Evolutionary conservation across 2,888 invertebrate species (phyloP), one percentile per base, ranked within the genome.

Genomic region (Spicauda simplicius): DNA sequence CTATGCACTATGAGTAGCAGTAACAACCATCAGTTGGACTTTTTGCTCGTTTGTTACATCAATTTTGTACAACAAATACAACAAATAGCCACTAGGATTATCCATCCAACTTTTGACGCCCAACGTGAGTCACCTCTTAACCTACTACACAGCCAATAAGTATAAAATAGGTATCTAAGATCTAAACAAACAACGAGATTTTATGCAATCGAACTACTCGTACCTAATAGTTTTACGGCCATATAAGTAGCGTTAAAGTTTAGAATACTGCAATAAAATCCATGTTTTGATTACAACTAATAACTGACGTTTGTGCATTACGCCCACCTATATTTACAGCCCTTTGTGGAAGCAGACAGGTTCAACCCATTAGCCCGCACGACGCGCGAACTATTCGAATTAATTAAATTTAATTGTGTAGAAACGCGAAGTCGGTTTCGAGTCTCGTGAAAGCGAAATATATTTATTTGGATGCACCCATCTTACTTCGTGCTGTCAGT

Each of bases 321-420:
- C 73, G 73, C 72, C 64, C 71, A 72, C 71, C 70, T 77, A 74
- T 84, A 86, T 87, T 88, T 86, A 88, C 85, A 84, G 77, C 80
- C 82, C 81, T 86, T 84, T 82, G 84, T 80, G 80, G 81, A 79
- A 80, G 83, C 83, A 87, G 83, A 85, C 85, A 85, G 84, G 84
- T 84, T 81, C 83, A 77, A 81, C 80, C 90, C 90, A 91, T 91
- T 91, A 90, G 84, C 84, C 82, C 75, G 76, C 79, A 79, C 84
- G 84, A 85, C 84, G 88, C 83, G 89, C 87, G 79, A 91, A 91
- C 90, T 91, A 90, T 91, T 89, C 87, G 83, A 88, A 90, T 90
- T 91, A 91, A 91, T 91, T 91, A 87, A 90, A 89, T 88, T 91
- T 90, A 91, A 91, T 90, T 89, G 90, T 90, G 86, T 85, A 86